These are phyloP conservation scores for Silurus meridionalis DNA, from an alignment of 2,113 vertebrate species.

Conservation along the genomic window DNA sequence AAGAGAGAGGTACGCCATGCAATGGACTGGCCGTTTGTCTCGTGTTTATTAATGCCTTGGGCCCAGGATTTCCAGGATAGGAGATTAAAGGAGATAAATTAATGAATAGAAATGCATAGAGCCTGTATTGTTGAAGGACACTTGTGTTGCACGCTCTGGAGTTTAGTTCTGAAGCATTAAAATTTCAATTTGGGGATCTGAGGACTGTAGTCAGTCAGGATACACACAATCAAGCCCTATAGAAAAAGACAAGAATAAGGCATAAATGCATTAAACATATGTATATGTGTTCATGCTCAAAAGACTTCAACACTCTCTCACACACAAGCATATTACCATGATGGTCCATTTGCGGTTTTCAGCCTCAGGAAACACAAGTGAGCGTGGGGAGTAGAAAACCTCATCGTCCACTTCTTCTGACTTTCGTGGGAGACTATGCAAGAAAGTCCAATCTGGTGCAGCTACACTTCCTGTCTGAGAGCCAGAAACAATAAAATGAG, in stretches of 20 bases:
- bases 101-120: neutral
- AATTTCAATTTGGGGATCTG: slow-evolving; percentile 37
- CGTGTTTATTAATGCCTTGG: neutral
- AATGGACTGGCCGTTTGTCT: too few species aligned
- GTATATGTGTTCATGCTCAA: neutral
- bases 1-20: neutral
- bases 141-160: neutral
- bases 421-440: slow-evolving; percentile 91
- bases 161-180: slow-evolving; percentile 4
- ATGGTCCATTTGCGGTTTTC: slow-evolving; percentile 97
- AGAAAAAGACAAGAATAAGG: slow-evolving; percentile 7
- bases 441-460: slow-evolving; percentile 88
- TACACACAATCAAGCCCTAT: slow-evolving; percentile 56
- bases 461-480: slow-evolving; percentile 82
- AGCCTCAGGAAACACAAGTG: slow-evolving; percentile 88
- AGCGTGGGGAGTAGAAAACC: slow-evolving; percentile 88
- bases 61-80: too few species aligned
- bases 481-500: neutral
- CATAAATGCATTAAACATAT: neutral
- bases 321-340: slow-evolving; percentile 73
- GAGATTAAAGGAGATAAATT: neutral
- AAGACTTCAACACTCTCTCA: too few species aligned
- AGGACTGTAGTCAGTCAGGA: slow-evolving; percentile 62
- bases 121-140: neutral
- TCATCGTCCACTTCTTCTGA: slow-evolving; percentile 90